phyloP scores from a whole-genome alignment of 2,797 vertebrate species.

The Cynopterus sphinx region DNA sequence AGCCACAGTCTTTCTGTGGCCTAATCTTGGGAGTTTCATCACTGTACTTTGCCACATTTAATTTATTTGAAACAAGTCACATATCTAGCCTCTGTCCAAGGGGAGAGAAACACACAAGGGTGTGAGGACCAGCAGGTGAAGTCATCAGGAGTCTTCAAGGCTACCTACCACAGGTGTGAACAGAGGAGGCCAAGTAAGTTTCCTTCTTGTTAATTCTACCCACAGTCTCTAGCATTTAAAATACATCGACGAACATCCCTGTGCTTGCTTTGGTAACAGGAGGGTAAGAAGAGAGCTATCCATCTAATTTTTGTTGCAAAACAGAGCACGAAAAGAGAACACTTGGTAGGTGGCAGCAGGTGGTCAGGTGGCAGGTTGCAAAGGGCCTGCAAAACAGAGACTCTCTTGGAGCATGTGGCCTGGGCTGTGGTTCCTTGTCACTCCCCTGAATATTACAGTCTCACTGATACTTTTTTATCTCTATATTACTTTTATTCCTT shows the following conservation, averaged over 20 bases:
- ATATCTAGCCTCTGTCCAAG: background rate
- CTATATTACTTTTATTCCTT: background rate
- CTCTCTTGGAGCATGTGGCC: rapidly evolving
- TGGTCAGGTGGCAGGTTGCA: rapidly evolving
- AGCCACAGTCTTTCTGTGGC: background rate
- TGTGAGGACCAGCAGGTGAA: background rate
- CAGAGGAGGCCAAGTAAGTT: background rate
- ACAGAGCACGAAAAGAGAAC: background rate
- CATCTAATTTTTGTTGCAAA: background rate
- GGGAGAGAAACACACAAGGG: background rate
- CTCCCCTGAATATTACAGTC: background rate
- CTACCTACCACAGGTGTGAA: background rate
- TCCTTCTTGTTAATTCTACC: background rate
- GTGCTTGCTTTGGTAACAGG: background rate
- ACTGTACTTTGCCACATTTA: rapidly evolving
- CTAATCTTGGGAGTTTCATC: background rate
- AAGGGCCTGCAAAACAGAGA: background rate
- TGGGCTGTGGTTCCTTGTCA: background rate
- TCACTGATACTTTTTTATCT: background rate
- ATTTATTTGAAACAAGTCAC: background rate
- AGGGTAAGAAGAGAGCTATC: background rate
- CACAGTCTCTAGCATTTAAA: background rate
- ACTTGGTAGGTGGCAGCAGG: background rate
- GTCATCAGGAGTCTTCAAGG: no score
- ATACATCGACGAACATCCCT: background rate